Evolutionary conservation across 64 coral and sea anemone genomes (phyloP).

Genomic region (Montipora capricornis): DNA sequence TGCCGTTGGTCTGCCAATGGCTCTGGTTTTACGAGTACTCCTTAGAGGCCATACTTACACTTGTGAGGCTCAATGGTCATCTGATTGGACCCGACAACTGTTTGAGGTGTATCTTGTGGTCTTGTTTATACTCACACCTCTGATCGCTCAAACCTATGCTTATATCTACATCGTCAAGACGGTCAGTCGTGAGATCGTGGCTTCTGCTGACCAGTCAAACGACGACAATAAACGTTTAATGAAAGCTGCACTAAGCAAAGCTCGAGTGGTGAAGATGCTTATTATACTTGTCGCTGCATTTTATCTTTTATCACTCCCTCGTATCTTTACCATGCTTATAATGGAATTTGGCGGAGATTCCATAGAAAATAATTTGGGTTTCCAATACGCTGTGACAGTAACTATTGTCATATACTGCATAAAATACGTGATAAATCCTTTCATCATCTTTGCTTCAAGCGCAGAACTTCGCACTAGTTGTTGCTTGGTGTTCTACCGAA

Average conservation of each 20-base stretch:
- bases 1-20: slow-evolving; percentile 61
- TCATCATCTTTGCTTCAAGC: slow-evolving; percentile 87
- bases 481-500: background rate
- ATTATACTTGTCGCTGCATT: slow-evolving; percentile 76
- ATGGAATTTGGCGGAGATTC: slow-evolving; percentile 35
- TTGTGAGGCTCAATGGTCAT: slow-evolving; percentile 26
- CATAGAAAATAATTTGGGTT: background rate
- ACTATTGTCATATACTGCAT: slow-evolving; percentile 77
- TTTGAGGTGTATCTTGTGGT: slow-evolving; percentile 68
- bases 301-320: slow-evolving; percentile 81
- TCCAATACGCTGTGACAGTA: slow-evolving; percentile 60
- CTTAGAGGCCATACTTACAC: background rate
- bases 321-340: slow-evolving; percentile 72
- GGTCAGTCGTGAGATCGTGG: slow-evolving; percentile 34
- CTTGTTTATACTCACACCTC: slow-evolving; percentile 56
- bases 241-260: slow-evolving; percentile 9
- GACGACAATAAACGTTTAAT: background rate
- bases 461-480: slow-evolving; percentile 70
- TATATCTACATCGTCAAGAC: slow-evolving; percentile 73
- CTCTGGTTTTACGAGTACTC: background rate
- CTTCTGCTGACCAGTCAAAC: background rate
- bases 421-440: slow-evolving; percentile 92
- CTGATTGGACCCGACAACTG: slow-evolving; percentile 17
- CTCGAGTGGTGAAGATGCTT: slow-evolving; percentile 82
- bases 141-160: slow-evolving; percentile 73